Evolutionary conservation across 2,113 vertebrate species (phyloP).

Genomic region (Dromiciops gliroides): DNA sequence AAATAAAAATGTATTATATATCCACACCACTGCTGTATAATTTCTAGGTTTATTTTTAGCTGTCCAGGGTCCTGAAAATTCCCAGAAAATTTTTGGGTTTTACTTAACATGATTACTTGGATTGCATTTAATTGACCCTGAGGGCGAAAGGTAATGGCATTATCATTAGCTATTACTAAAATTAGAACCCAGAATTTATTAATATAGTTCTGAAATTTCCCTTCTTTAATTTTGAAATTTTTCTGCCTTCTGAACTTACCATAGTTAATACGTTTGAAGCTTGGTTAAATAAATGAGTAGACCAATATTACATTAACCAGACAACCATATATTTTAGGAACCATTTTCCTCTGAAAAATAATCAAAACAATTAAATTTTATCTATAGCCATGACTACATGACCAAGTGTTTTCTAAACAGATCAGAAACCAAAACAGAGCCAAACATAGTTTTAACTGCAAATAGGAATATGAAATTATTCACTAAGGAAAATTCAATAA

Average conservation of each 20-base stretch:
- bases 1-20: not conserved
- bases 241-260: not conserved
- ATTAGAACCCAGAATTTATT: not conserved
- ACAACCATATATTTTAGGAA: constrained; percentile 10
- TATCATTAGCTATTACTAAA: not conserved
- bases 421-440: not conserved
- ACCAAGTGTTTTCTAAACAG: constrained; percentile 29
- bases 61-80: constrained; percentile 84
- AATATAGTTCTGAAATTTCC: not conserved
- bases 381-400: constrained; percentile 18
- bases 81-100: rapidly evolving
- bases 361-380: constrained; percentile 42
- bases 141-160: not conserved
- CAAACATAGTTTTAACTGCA: constrained; percentile 7
- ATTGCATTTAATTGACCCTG: not conserved
- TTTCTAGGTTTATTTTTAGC: not conserved
- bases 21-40: not conserved
- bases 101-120: not conserved
- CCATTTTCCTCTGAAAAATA: constrained; percentile 30
- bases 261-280: constrained; percentile 21
- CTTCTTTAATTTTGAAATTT: not conserved
- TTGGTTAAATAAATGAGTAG: not conserved
- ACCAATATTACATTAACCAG: constrained; percentile 9
- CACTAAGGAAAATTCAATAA: not conserved
- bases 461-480: not conserved